These are phyloP conservation scores for Brachionus sp. DNA, from an alignment of 1,140 invertebrate genomes.

Conservation along the genomic window DNA sequence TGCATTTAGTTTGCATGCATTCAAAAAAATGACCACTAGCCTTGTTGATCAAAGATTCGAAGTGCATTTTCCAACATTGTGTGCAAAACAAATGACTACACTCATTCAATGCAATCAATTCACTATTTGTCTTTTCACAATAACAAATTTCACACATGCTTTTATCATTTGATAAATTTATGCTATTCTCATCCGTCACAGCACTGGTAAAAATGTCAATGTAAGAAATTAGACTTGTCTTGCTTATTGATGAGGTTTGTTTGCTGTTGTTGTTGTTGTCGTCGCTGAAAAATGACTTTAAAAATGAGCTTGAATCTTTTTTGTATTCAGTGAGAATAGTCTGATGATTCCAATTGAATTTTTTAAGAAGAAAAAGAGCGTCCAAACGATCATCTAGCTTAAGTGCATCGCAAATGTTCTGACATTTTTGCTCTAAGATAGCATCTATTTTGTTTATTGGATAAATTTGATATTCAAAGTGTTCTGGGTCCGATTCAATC, in stretches of 20 bases:
- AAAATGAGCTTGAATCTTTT: neutral
- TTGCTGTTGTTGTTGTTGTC: constrained; percentile 32
- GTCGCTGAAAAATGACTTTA: constrained; percentile 1
- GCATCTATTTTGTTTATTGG: constrained; percentile 13
- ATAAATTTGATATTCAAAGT: constrained; percentile 19
- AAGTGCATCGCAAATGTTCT: neutral
- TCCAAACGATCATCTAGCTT: neutral
- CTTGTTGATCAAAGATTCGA: neutral
- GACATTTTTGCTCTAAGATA: constrained; percentile 18
- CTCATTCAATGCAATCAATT: neutral
- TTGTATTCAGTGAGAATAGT: neutral
- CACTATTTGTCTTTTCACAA: neutral
- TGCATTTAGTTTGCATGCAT: constrained; percentile 43
- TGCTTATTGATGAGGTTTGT: neutral
- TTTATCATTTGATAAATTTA: neutral
- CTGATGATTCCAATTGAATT: constrained; percentile 19
- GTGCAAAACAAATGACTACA: constrained; percentile 15
- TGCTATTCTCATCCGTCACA: too few relatives aligned
- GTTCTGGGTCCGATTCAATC: neutral
- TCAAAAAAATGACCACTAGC: neutral
- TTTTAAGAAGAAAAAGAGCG: neutral
- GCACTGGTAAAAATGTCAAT: neutral
- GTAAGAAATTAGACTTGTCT: neutral
- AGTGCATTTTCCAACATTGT: constrained; percentile 27
- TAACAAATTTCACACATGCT: neutral